Evolutionary conservation across 1,140 invertebrate genomes (phyloP).

Genomic region (Heliconius nattereri): DNA sequence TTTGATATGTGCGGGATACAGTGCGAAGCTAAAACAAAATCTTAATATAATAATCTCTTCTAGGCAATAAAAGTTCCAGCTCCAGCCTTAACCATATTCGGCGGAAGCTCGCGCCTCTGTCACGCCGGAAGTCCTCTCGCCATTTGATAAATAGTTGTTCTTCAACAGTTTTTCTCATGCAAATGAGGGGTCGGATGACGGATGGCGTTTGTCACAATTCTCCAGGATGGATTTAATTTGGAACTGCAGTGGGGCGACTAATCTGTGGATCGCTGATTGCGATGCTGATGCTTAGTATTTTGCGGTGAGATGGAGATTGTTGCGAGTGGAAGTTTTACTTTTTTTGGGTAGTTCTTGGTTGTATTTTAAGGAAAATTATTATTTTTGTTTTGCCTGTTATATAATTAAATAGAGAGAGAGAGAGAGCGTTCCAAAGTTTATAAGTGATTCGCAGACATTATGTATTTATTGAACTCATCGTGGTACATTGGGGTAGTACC

Average conservation of each 20-base stretch:
- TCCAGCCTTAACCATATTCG: slow-evolving; percentile 11
- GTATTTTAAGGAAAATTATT: not conserved
- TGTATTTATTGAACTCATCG: too few species aligned
- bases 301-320: slow-evolving; percentile 5
- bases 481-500: too few species aligned
- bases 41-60: not conserved
- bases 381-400: too few species aligned
- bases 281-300: slow-evolving; percentile 40
- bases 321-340: not conserved
- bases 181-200: slow-evolving; percentile 76
- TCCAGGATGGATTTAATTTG: slow-evolving; percentile 76
- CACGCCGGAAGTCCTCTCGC: slow-evolving; percentile 74
- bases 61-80: not conserved
- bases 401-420: too few species aligned
- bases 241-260: slow-evolving; percentile 60
- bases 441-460: too few species aligned
- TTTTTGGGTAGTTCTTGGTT: not conserved
- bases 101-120: slow-evolving; percentile 67
- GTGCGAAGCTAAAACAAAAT: too few species aligned
- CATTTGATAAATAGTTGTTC: slow-evolving; percentile 80
- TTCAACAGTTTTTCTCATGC: slow-evolving; percentile 79
- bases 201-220: slow-evolving; percentile 77
- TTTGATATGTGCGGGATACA: too few species aligned
- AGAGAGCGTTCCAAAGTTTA: too few species aligned
- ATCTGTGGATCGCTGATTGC: slow-evolving; percentile 63